Percentiles rank a stretch among this genome's conserved stretches.
Conservation (phyloP, 2,888 invertebrate genomes). For the Hermaeophaga mercurialis region DNA sequence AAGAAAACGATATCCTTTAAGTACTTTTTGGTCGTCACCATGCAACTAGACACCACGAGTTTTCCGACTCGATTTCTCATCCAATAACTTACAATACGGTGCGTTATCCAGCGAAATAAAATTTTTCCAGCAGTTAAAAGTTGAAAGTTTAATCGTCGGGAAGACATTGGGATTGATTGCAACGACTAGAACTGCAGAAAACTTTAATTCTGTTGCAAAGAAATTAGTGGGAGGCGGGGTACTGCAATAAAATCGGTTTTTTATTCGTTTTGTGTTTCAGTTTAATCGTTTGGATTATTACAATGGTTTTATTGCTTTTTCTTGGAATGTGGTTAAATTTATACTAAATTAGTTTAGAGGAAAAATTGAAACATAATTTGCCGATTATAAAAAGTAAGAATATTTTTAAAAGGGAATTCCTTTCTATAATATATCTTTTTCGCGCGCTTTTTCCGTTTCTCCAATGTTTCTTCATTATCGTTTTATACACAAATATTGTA, state of each 20-base stretch:
- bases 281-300: constrained; percentile 2
- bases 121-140: constrained; percentile 33
- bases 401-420: no score
- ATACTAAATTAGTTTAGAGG: no score
- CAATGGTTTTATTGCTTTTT: background rate
- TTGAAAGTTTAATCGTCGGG: constrained; percentile 30
- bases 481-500: no score
- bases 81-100: constrained; percentile 32
- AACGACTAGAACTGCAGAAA: constrained; percentile 11
- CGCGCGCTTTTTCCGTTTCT: no score
- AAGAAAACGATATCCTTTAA: background rate
- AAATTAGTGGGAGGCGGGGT: constrained; percentile 3
- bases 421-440: no score
- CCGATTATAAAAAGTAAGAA: no score
- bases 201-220: constrained; percentile 13
- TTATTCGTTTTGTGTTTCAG: background rate
- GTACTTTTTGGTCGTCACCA: background rate
- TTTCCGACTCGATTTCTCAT: background rate
- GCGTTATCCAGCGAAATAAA: constrained; percentile 34
- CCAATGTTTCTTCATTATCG: no score
- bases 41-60: background rate
- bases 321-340: no score
- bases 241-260: background rate
- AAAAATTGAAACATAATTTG: no score
- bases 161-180: constrained; percentile 28